These are phyloP conservation scores for Oscheius sp. DNA, from an alignment of 2,888 invertebrate species.

Conservation along the genomic window DNA sequence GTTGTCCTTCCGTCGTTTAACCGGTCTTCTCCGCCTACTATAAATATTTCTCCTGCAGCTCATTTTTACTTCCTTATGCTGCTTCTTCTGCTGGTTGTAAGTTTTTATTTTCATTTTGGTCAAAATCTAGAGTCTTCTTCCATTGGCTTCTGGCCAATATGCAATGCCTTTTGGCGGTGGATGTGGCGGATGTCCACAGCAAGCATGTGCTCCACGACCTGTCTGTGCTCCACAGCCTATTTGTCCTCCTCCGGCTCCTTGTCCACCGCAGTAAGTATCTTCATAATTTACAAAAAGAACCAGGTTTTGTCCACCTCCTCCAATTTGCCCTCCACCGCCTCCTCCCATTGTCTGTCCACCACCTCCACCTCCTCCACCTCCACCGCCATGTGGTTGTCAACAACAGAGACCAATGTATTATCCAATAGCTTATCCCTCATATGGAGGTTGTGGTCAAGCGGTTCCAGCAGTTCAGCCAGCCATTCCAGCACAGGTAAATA, in stretches of 20 bases:
- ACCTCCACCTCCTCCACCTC: conserved; percentile 42
- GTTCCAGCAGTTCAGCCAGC: not conserved
- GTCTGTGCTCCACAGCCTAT: conserved; percentile 46
- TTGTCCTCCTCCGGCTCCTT: conserved; percentile 59
- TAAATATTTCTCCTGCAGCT: conserved; percentile 1
- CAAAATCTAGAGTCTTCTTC: not conserved
- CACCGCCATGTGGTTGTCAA: conserved; percentile 36
- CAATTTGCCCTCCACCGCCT: conserved; percentile 57
- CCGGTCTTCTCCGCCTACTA: conserved; percentile 7
- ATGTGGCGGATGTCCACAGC: conserved; percentile 25
- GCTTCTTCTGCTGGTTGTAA: conserved; percentile 1
- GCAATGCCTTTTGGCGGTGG: conserved; percentile 25
- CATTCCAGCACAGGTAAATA: conserved; percentile 51
- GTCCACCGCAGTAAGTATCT: conserved; percentile 50
- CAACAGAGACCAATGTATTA: conserved; percentile 36
- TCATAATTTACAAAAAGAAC: too few species aligned
- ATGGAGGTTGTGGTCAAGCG: conserved; percentile 13
- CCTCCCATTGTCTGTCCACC: conserved; percentile 52
- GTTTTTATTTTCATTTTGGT: not conserved
- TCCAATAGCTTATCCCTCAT: conserved; percentile 25
- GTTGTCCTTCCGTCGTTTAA: conserved; percentile 22
- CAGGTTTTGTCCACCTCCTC: conserved; percentile 57
- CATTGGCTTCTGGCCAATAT: not conserved
- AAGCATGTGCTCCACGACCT: conserved; percentile 35
- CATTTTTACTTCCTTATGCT: not conserved